Percentiles rank a stretch among this genome's conserved stretches.
Conservation (phyloP, 2,888 invertebrate species). For the Sialis fuliginosa region DNA sequence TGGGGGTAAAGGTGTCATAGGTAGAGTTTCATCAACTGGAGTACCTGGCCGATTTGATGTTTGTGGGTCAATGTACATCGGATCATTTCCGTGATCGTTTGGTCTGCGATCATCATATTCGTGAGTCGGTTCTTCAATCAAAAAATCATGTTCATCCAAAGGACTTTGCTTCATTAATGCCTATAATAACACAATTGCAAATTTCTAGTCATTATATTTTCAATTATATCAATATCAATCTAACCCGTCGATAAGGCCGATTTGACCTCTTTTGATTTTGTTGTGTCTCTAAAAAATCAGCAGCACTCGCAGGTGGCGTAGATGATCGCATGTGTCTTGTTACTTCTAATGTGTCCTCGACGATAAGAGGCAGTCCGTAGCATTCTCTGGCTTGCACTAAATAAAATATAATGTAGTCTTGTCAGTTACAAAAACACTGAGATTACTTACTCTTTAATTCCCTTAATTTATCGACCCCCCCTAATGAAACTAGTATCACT, state of each 20-base stretch:
- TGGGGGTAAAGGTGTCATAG: conserved; percentile 10
- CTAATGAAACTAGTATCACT: conserved; percentile 75
- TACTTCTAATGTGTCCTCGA: conserved; percentile 91
- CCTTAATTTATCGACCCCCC: conserved; percentile 73
- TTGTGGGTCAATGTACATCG: conserved; percentile 4
- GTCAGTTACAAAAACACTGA: neutral
- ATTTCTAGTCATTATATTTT: conserved; percentile 9
- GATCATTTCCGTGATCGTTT: conserved; percentile 21
- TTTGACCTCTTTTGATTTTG: conserved; percentile 63
- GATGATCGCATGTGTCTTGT: conserved; percentile 86
- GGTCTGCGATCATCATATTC: conserved; percentile 31
- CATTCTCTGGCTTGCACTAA: conserved; percentile 39
- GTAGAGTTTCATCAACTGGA: conserved; percentile 17
- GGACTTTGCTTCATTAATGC: conserved; percentile 85
- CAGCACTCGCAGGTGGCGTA: conserved; percentile 84
- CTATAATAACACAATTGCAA: conserved; percentile 1
- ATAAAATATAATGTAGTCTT: neutral
- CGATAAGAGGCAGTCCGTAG: conserved; percentile 53
- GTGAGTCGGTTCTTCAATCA: conserved; percentile 36
- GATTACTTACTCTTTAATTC: conserved; percentile 43
- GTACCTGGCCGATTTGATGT: conserved; percentile 26
- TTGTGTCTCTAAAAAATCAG: conserved; percentile 74
- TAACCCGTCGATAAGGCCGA: conserved; percentile 47
- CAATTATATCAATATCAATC: conserved; percentile 15
- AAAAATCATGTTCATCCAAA: conserved; percentile 62